These are phyloP conservation scores for Laticauda laticaudata DNA, from an alignment of 2,113 vertebrate genomes.

Conservation along the genomic window DNA sequence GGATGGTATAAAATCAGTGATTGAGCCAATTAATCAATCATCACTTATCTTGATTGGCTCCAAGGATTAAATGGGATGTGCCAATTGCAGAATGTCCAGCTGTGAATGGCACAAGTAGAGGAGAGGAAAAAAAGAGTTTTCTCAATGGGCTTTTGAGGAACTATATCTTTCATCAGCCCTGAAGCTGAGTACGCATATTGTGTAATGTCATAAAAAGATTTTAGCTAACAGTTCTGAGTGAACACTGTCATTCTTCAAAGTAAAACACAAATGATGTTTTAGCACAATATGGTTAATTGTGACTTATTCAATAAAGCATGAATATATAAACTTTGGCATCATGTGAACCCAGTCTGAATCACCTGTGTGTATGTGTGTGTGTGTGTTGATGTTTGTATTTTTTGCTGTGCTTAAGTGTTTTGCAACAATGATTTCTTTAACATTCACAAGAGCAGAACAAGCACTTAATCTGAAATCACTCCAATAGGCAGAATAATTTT, in stretches of 20 bases:
- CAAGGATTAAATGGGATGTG: background rate
- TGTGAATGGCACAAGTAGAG: background rate
- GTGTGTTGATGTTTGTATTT: background rate
- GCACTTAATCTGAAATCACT: background rate
- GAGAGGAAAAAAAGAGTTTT: background rate
- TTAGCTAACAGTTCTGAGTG: background rate
- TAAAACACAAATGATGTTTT: background rate
- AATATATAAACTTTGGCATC: background rate
- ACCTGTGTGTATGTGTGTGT: background rate
- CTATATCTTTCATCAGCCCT: background rate
- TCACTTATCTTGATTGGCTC: background rate
- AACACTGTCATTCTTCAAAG: background rate
- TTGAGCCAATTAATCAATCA: background rate
- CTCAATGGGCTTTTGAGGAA: background rate
- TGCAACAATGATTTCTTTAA: background rate
- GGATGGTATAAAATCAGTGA: background rate
- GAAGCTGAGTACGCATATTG: background rate
- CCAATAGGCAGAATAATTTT: background rate
- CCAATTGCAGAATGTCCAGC: background rate
- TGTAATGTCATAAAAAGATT: background rate
- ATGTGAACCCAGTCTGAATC: background rate
- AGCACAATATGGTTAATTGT: background rate
- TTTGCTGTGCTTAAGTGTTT: background rate
- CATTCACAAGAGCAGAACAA: background rate
- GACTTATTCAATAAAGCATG: background rate